phyloP scores from a whole-genome alignment of 2,113 vertebrate genomes.

The Antechinus flavipes region DNA sequence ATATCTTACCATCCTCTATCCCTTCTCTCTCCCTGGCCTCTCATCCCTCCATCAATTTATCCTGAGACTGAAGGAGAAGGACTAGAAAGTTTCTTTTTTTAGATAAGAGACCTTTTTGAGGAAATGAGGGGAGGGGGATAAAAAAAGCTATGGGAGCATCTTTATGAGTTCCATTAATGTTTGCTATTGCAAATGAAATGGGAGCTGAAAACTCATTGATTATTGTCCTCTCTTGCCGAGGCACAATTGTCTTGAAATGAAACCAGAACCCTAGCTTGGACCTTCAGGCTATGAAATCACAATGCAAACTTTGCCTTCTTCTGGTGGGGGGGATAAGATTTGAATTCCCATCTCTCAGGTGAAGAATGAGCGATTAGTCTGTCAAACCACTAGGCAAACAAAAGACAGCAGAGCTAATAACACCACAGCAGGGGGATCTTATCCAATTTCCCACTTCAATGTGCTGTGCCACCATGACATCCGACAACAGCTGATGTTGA shows the following conservation, averaged over 20 bases:
- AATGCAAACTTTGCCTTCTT: not conserved
- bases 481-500: not conserved
- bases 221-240: not conserved
- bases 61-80: conserved; percentile 1
- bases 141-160: conserved; percentile 11
- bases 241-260: not conserved
- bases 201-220: not conserved
- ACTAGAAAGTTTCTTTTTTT: conserved; percentile 27
- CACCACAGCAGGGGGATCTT: not conserved
- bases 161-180: not conserved
- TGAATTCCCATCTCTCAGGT: not conserved
- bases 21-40: not conserved
- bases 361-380: not conserved
- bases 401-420: not conserved
- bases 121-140: not conserved
- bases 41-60: not conserved
- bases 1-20: not conserved
- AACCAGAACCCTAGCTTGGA: not conserved
- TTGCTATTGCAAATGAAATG: not conserved
- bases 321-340: not conserved
- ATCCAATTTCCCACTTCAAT: not conserved
- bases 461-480: not conserved
- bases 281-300: not conserved
- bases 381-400: not conserved
- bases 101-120: conserved; percentile 21